phyloP scores from a whole-genome alignment of 2,888 invertebrate genomes.

The Drosophila subsilvestris region DNA sequence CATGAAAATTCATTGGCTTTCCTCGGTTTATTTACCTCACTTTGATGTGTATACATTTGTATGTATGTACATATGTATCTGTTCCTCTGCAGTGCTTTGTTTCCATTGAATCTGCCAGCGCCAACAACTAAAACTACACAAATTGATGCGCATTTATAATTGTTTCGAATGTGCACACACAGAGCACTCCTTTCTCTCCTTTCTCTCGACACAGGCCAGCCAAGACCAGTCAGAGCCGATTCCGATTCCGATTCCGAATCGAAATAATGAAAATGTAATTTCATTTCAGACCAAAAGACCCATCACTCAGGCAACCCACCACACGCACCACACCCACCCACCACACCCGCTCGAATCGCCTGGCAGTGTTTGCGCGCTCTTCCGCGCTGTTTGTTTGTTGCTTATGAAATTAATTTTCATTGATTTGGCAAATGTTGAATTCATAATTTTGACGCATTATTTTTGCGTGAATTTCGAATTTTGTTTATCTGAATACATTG shows the following conservation, averaged over 20 bases:
- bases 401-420: slow-evolving; percentile 78
- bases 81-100: not conserved
- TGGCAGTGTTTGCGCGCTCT: slow-evolving; percentile 10
- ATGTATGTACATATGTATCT: not conserved
- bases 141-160: slow-evolving; percentile 78
- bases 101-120: slow-evolving; percentile 43
- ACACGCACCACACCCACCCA: not conserved
- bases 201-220: not conserved
- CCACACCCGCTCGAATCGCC: not conserved
- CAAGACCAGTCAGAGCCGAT: not conserved
- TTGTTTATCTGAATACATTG: slow-evolving; percentile 62
- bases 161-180: slow-evolving; percentile 52
- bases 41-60: slow-evolving; percentile 32
- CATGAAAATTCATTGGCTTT: slow-evolving; percentile 69
- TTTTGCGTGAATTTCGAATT: slow-evolving; percentile 76
- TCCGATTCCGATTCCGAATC: slow-evolving; percentile 17
- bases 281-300: slow-evolving; percentile 58
- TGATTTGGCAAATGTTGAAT: slow-evolving; percentile 80
- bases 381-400: slow-evolving; percentile 58
- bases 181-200: not conserved
- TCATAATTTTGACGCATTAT: slow-evolving; percentile 81
- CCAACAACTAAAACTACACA: slow-evolving; percentile 43
- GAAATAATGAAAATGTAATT: slow-evolving; percentile 79
- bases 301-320: slow-evolving; percentile 48
- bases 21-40: slow-evolving; percentile 32